A percentile compares a stretch with the other conserved stretches of the same genome.
Conservation (phyloP, 2,113 vertebrate genomes). For the Saccopteryx leptura region DNA sequence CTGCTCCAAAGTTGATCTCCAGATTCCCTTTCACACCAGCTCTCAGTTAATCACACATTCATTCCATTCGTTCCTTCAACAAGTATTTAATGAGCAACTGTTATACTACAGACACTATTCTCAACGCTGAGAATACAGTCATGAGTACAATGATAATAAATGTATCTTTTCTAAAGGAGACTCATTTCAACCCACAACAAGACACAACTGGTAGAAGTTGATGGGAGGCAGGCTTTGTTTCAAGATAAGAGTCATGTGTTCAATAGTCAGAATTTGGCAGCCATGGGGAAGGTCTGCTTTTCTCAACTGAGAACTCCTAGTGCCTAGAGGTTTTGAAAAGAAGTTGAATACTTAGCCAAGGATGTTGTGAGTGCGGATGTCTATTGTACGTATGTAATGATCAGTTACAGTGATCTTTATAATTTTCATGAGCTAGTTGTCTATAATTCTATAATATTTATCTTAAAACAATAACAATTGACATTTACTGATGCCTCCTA, state of each 20-base stretch:
- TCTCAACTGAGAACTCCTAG: background rate
- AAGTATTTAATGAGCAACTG: background rate
- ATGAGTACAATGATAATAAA: background rate
- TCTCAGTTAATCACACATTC: background rate
- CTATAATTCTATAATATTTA: background rate
- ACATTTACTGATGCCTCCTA: background rate
- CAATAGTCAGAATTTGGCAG: background rate
- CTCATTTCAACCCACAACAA: background rate
- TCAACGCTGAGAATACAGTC: background rate
- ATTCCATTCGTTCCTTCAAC: background rate
- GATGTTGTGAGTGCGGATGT: background rate
- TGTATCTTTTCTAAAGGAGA: background rate
- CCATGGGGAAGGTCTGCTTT: background rate
- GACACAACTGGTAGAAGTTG: background rate
- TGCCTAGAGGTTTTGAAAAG: background rate
- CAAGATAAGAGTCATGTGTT: background rate
- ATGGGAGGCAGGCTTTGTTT: background rate
- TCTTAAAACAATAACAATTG: background rate
- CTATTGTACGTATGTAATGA: background rate
- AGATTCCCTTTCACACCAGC: background rate
- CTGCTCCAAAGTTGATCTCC: background rate
- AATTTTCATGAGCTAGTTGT: background rate
- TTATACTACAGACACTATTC: background rate
- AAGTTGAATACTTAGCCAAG: background rate
- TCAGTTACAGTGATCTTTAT: background rate